Evolutionary conservation across 1,140 invertebrate species (phyloP), one percentile per base, ranked within the genome.

Genomic region (Solen grandis): DNA sequence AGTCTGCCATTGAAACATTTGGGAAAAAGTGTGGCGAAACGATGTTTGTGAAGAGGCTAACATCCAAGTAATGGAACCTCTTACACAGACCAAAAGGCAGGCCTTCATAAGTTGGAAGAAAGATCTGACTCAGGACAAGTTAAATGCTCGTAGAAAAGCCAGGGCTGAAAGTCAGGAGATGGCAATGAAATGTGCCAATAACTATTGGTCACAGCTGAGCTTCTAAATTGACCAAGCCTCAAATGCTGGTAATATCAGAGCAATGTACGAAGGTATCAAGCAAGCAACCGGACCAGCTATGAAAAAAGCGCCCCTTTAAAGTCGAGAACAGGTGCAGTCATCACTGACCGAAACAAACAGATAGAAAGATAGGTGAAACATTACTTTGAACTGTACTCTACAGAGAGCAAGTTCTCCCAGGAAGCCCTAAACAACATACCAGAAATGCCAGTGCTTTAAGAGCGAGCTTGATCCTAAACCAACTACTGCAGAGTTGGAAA

Each of bases 291-390:
- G 55, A n/a, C 66, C n/a, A n/a, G n/a, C n/a, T n/a, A n/a, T n/a
- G n/a, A n/a, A n/a, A n/a, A n/a, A n/a, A n/a, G n/a, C n/a, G 55
- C n/a, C 46, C 72, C 46, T 50, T 22, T 70, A 16, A 70, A n/a
- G n/a, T n/a, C 66, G 19, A 3, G 8, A 25, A 33, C 46, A 25
- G 72, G 80, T 19, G 41, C 70, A 35, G 29, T 52, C 5, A 79
- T 82, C 46, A 38, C 54, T 35, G 70, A 81, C 70, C 62, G 29
- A 25, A 33, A 27, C 35, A 35, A 82, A 59, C 73, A 79, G 60
- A 82, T n/a, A n/a, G n/a, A n/a, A 36, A 57, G 59, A 66, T 77
- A 60, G 59, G 73, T 82, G 57, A 62, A 82, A 65, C 80, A 82
- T 54, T 82, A 82, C 65, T 54, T 46, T 27, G 78, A 59, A 1